Base-by-base conservation (phyloP, 2,113 vertebrate species). In the Hydrochoerus hydrochaeris region DNA sequence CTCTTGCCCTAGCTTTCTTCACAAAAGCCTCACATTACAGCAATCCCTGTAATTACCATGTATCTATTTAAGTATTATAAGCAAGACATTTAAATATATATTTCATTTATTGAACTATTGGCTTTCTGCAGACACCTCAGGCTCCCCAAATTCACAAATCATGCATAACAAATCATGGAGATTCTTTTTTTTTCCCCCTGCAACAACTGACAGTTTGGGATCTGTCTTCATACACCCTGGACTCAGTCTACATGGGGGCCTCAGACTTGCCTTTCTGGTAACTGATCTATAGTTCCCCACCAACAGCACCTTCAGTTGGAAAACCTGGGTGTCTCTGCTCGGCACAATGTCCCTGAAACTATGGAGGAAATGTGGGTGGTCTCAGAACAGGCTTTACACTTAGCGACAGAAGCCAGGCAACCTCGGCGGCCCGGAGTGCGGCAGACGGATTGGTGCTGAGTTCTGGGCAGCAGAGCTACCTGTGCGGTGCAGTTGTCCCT, bases 311-410 rank as follows among this genome's bases (percentile, higher is more conserved):
- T 84, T 46, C 35, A 41, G 38, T n/a, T 10, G 1, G 1, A 9
- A 75, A 49, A 32, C 35, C 13, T 8, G 41, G 26, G 16, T 38
- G 67, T 41, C 30, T 35, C 22, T 5, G 32, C 35, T 71, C 19
- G 17, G 17, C 69, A 52, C 52, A 75, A 75, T 57, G 73, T 84
- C 91, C 44, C 20, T 8, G 5, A 83, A 4, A 38, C 49, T 75
- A 46, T 17, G 17, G 62, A 84, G 26, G 44, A 62, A 28, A 11
- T 32, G 9, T 4, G 22, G 57, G 46, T 52, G 38, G 28, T 26
- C 13, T 49, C 1, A 0, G 32, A 7, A 0, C 1, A 38, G 46
- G 26, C 11, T 8, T 11, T 49, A 10, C 1, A 0, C n/a, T 83
- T 16, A 1, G 7, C 9, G 4, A 52, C 41, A 3, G 32, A 52